phyloP scores from a whole-genome alignment of 2,113 vertebrate species.

The Oreochromis spilurus region DNA sequence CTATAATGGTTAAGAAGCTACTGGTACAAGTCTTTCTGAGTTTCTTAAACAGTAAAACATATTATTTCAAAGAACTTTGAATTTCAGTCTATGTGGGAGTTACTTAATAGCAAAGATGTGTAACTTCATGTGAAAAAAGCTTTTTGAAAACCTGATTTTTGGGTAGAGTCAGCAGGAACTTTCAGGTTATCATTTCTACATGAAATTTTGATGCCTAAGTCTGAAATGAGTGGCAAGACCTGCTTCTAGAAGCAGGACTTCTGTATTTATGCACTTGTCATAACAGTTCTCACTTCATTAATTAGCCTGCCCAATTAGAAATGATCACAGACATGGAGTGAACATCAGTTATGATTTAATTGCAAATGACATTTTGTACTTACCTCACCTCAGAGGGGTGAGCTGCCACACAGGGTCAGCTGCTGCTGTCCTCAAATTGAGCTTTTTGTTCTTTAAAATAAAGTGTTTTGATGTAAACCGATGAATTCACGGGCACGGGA shows the following conservation, averaged over 20 bases:
- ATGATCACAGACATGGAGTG: neutral
- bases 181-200: neutral
- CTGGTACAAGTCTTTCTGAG: neutral
- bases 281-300: neutral
- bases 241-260: neutral
- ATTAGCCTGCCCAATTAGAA: neutral
- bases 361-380: neutral
- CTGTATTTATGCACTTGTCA: neutral
- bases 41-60: neutral
- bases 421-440: neutral
- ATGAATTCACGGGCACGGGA: rapidly evolving
- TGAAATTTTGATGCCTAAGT: neutral
- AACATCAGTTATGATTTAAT: neutral
- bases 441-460: neutral
- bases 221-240: neutral
- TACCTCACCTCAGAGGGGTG: neutral
- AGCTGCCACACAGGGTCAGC: neutral
- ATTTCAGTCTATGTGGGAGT: neutral
- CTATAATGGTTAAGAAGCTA: constrained; percentile 20
- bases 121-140: neutral
- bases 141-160: neutral
- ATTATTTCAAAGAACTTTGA: neutral
- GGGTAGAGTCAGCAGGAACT: neutral
- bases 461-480: neutral
- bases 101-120: neutral